A percentile compares a stretch with the other conserved stretches of the same genome.
Evolutionary conservation across 2,888 invertebrate species (phyloP).

Genomic region (Protodeltote pygarga): DNA sequence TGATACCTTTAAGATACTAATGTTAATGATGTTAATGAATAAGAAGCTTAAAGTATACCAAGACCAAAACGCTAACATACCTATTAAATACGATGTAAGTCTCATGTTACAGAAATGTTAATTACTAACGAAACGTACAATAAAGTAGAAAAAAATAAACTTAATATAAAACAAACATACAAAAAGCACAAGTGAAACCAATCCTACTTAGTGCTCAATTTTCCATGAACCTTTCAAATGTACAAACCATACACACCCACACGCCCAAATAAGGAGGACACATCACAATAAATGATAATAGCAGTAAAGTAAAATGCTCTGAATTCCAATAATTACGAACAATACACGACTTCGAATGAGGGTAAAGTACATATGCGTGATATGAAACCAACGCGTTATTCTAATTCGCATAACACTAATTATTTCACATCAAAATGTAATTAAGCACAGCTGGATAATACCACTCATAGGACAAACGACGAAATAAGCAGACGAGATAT

Average conservation of each 20-base stretch:
- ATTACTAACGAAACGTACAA: too few relatives aligned
- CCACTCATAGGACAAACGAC: conserved; percentile 22
- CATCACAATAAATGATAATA: conserved; percentile 16
- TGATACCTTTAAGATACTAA: too few relatives aligned
- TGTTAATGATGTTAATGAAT: too few relatives aligned
- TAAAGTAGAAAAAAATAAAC: too few relatives aligned
- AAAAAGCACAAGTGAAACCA: too few relatives aligned
- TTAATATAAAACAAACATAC: too few relatives aligned
- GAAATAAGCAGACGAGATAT: conserved; percentile 20
- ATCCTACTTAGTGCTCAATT: too few relatives aligned
- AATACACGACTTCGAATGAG: conserved; percentile 27
- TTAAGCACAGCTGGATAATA: conserved; percentile 48
- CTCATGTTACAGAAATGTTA: too few relatives aligned
- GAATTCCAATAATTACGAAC: conserved; percentile 33
- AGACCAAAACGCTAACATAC: too few relatives aligned
- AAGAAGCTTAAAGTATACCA: too few relatives aligned
- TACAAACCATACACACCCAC: conserved; percentile 13
- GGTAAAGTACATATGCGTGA: conserved; percentile 26
- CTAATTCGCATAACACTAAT: conserved; percentile 51
- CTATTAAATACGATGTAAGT: too few relatives aligned
- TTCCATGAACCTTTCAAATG: conserved; percentile 25
- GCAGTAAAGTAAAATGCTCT: conserved; percentile 28
- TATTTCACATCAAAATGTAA: conserved; percentile 54
- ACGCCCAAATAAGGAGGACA: conserved; percentile 7
- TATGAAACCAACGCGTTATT: conserved; percentile 42